Conservation (phyloP, 2,888 invertebrate genomes). For the Thecophora atra region DNA sequence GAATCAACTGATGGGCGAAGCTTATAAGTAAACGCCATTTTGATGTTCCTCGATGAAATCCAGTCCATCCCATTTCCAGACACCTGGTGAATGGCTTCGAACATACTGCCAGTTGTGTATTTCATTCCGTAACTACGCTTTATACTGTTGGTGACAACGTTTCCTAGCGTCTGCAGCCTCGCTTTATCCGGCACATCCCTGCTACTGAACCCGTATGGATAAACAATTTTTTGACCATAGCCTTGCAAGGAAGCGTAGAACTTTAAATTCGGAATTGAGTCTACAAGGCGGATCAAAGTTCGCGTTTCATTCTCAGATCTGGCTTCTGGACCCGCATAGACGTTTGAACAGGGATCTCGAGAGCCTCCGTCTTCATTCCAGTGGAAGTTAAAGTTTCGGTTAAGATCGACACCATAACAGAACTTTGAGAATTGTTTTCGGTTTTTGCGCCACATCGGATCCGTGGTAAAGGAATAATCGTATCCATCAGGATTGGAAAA, state of each 20-base stretch:
- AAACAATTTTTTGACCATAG: constrained; percentile 74
- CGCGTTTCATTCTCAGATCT: constrained; percentile 75
- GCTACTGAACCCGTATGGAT: constrained; percentile 75
- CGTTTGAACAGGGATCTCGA: constrained; percentile 70
- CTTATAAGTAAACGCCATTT: constrained; percentile 72
- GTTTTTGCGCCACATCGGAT: constrained; percentile 75
- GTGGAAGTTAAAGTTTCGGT: constrained; percentile 79
- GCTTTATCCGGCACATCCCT: constrained; percentile 68
- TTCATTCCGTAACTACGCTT: constrained; percentile 62
- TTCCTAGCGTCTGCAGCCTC: constrained; percentile 65
- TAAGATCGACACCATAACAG: constrained; percentile 76
- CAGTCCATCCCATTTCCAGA: constrained; percentile 74
- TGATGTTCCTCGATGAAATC: constrained; percentile 69
- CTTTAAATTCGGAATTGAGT: constrained; percentile 50
- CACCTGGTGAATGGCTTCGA: constrained; percentile 68
- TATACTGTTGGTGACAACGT: constrained; percentile 55
- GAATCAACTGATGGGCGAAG: constrained; percentile 63
- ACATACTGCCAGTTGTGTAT: constrained; percentile 66
- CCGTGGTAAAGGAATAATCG: constrained; percentile 70
- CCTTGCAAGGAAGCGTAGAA: constrained; percentile 80
- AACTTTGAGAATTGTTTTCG: constrained; percentile 68
- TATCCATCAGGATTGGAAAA: constrained; percentile 83
- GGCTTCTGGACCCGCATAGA: constrained; percentile 73
- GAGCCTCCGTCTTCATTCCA: constrained; percentile 74
- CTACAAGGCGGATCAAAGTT: constrained; percentile 69